A percentile compares a stretch with the other conserved stretches of the same genome.
phyloP scores from a whole-genome alignment of 1,140 invertebrate species.

The Dreissena polymorpha region DNA sequence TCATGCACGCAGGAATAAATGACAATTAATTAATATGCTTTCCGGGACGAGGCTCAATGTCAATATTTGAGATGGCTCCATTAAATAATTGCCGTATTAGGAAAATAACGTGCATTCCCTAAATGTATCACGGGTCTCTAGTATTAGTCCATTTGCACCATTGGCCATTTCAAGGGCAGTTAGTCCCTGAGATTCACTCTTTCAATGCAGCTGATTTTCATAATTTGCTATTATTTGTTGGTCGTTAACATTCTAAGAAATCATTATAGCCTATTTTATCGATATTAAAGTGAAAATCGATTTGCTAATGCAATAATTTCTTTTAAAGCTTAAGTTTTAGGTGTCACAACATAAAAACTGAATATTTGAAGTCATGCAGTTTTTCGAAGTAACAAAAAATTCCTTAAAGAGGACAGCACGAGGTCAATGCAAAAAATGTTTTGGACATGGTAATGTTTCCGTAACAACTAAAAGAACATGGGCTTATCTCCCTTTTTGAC shows the following conservation, averaged over 20 bases:
- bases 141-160: too few species aligned
- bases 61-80: slow-evolving; percentile 27
- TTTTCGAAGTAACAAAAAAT: too few species aligned
- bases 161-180: background rate
- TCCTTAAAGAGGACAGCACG: too few species aligned
- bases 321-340: too few species aligned
- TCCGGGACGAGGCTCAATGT: slow-evolving; percentile 9
- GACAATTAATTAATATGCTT: slow-evolving; percentile 54
- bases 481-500: background rate
- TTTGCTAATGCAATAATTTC: too few species aligned
- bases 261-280: background rate
- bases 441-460: too few species aligned
- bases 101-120: background rate
- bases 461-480: too few species aligned
- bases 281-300: too few species aligned
- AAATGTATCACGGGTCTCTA: background rate
- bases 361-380: too few species aligned
- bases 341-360: too few species aligned
- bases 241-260: background rate
- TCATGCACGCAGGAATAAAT: slow-evolving; percentile 42
- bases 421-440: too few species aligned
- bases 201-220: background rate
- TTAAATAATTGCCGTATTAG: slow-evolving; percentile 42
- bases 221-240: background rate
- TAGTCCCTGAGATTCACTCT: background rate